These are phyloP conservation scores for Patiria miniata DNA, from an alignment of 35 echinoderm and acorn worm species.

Conservation along the genomic window DNA sequence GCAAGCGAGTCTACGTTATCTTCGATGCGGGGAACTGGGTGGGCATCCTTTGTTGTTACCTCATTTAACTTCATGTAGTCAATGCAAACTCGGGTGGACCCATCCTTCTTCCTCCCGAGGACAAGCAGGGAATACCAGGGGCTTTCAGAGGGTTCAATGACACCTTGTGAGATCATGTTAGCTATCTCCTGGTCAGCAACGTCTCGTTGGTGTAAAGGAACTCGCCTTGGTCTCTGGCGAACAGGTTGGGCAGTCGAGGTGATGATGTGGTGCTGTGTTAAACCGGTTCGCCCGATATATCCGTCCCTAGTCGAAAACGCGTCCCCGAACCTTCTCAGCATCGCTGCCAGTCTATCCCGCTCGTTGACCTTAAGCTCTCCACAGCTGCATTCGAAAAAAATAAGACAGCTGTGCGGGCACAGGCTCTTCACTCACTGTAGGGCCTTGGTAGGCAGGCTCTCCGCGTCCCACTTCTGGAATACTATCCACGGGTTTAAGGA, in stretches of 20 bases:
- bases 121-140: constrained; percentile 39
- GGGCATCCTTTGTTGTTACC: constrained; percentile 49
- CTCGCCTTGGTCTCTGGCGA: neutral
- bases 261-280: neutral
- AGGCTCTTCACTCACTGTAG: too few species aligned
- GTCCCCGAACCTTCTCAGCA: neutral
- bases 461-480: neutral
- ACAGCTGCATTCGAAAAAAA: neutral
- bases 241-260: neutral
- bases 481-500: neutral
- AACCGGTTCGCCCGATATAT: neutral
- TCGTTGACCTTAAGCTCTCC: neutral
- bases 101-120: constrained; percentile 67
- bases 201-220: neutral
- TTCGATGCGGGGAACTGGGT: constrained; percentile 57
- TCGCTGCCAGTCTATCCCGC: neutral
- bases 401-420: too few species aligned
- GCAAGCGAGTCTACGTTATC: constrained; percentile 43
- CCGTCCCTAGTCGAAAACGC: neutral
- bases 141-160: constrained; percentile 33
- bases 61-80: constrained; percentile 41
- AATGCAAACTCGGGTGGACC: constrained; percentile 36
- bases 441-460: too few species aligned
- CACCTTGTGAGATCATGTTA: too few species aligned
- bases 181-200: constrained; percentile 21